Conservation (phyloP, 2,113 vertebrate genomes). For the Oreotragus oreotragus region DNA sequence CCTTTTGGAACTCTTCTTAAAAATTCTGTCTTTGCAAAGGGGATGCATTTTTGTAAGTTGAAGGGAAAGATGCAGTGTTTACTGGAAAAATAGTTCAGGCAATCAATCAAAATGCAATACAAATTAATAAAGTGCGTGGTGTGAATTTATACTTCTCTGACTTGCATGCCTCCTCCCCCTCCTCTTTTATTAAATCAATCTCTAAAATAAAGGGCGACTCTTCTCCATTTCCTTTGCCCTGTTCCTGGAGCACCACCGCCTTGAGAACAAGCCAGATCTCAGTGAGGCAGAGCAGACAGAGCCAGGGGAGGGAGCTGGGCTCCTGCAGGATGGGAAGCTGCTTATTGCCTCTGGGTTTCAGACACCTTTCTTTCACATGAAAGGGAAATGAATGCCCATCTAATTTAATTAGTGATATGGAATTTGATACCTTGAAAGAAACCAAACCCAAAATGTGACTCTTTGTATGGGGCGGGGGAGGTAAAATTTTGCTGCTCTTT, state of each 20-base stretch:
- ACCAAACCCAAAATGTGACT: background rate
- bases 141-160: background rate
- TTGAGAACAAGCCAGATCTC: background rate
- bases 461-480: background rate
- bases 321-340: too few relatives aligned
- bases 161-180: too few relatives aligned
- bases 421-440: background rate
- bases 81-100: background rate
- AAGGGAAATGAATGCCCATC: background rate
- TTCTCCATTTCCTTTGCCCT: background rate
- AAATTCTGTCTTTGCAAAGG: background rate
- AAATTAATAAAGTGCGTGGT: background rate
- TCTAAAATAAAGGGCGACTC: background rate
- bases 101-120: background rate
- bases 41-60: background rate
- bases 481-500: background rate
- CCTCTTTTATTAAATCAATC: background rate
- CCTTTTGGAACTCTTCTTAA: background rate
- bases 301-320: accelerated
- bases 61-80: background rate
- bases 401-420: background rate
- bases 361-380: background rate
- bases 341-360: too few relatives aligned
- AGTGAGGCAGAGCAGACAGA: too few relatives aligned
- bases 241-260: background rate